Percentiles rank a stretch among this genome's conserved stretches.
Conservation (phyloP, 2,113 vertebrate species). For the Cyprinus carpio region DNA sequence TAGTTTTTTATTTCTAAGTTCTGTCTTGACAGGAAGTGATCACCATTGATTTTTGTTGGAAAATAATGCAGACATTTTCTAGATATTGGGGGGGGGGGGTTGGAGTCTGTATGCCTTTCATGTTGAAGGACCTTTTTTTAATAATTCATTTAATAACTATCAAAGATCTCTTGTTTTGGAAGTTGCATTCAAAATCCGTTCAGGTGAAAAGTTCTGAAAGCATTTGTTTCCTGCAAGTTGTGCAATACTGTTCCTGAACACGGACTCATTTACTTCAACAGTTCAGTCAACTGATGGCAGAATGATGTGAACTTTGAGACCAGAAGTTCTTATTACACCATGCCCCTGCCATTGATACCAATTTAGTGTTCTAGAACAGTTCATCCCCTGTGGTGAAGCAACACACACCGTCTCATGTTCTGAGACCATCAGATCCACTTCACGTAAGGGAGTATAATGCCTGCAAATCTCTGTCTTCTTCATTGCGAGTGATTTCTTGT, state of each 20-base stretch:
- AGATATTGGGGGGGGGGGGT: no score
- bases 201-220: background rate
- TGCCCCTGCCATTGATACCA: slow-evolving; percentile 39
- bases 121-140: no score
- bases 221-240: background rate
- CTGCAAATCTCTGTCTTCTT: slow-evolving; percentile 10
- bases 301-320: slow-evolving; percentile 24
- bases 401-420: slow-evolving; percentile 1
- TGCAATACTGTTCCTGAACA: slow-evolving; percentile 28
- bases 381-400: slow-evolving; percentile 18
- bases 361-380: slow-evolving; percentile 31
- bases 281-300: slow-evolving; percentile 1
- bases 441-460: slow-evolving; percentile 2
- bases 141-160: no score
- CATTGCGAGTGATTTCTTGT: slow-evolving; percentile 32
- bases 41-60: no score
- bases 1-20: no score
- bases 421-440: slow-evolving; percentile 39
- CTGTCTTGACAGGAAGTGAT: no score
- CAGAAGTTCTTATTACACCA: slow-evolving; percentile 14
- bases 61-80: no score
- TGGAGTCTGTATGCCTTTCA: no score
- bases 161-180: background rate
- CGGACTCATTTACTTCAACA: background rate
- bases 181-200: background rate